Percentiles rank a stretch among this genome's conserved stretches.
phyloP scores from a whole-genome alignment of 2,888 invertebrate genomes.

The Gandaritis pyraliata region DNA sequence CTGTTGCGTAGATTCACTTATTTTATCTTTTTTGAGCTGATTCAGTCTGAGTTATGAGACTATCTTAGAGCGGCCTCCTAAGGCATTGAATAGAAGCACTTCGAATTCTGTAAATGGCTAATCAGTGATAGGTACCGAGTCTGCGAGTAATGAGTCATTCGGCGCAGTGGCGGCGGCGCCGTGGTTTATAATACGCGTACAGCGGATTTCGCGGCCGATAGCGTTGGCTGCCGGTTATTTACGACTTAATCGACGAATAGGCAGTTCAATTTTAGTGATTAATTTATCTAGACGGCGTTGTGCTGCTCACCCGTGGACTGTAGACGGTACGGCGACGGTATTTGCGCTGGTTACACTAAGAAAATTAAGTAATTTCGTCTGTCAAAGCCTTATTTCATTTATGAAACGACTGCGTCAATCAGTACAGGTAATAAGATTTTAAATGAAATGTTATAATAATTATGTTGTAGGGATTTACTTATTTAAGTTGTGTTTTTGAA shows the following conservation, averaged over 20 bases:
- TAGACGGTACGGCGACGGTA: constrained; percentile 9
- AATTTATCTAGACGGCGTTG: constrained; percentile 12
- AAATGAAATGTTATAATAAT: too few species aligned
- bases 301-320: not conserved
- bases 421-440: too few species aligned
- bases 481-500: too few species aligned
- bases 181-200: too few species aligned
- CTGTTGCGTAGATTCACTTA: too few species aligned
- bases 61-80: too few species aligned
- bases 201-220: constrained; percentile 20
- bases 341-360: not conserved
- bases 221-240: constrained; percentile 20
- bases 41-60: too few species aligned
- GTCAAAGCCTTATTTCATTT: not conserved
- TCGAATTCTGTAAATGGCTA: constrained; percentile 12
- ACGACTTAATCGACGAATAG: constrained; percentile 22
- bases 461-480: too few species aligned
- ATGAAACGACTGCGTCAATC: not conserved
- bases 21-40: too few species aligned
- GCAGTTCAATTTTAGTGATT: constrained; percentile 27
- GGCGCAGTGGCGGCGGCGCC: constrained; percentile 14
- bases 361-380: not conserved
- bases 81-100: not conserved
- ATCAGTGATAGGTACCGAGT: constrained; percentile 2
- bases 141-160: constrained; percentile 24